Evolutionary conservation across 2,888 invertebrate species (phyloP), one percentile per base, ranked within the genome.

Genomic region (Stomorhina lunata): DNA sequence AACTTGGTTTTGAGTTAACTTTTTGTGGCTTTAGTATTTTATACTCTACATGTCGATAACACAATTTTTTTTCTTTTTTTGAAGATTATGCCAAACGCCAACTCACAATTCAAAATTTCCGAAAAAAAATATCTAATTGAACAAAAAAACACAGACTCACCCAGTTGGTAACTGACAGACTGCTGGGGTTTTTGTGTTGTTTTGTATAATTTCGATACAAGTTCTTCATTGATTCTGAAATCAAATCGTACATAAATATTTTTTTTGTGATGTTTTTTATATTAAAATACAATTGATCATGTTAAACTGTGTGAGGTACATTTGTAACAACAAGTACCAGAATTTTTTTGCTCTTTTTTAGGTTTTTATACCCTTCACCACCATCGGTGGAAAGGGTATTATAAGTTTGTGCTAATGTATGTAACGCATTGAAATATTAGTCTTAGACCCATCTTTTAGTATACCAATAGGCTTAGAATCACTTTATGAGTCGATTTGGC

Each of bases 81-180:
- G 20, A 10, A 73, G 61, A 43, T 34, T 65, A 45, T 15, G 32
- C 50, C 43, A 76, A 57, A 81, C 71, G 76, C 76, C 76, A 81
- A 81, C 81, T 78, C 65, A 77, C 20, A 66, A 40, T 37, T 40
- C n/a, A 20, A 50, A 40, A 27, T 32, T 9, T 25, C 10, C 27
- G 29, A 48, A 61, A 20, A 73, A 40, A 27, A 57, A 50, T 22
- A 15, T n/a, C 45, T 4, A 34, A 53, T 22, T 10, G 29, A 37
- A 29, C 37, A 53, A 15, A 71, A 65, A 2, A 61, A 40, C 10
- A 15, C 12, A 65, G 43, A 55, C 76, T 59, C 71, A 69, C 80
- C 57, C 76, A 76, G 76, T 76, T 81, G 76, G 65, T 81, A 53
- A 71, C 76, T 81, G 76, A 53, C 76, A 81, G 71, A 81, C 76